Conservation (phyloP, 2,888 invertebrate species). For the Drosophila suboccidentalis region DNA sequence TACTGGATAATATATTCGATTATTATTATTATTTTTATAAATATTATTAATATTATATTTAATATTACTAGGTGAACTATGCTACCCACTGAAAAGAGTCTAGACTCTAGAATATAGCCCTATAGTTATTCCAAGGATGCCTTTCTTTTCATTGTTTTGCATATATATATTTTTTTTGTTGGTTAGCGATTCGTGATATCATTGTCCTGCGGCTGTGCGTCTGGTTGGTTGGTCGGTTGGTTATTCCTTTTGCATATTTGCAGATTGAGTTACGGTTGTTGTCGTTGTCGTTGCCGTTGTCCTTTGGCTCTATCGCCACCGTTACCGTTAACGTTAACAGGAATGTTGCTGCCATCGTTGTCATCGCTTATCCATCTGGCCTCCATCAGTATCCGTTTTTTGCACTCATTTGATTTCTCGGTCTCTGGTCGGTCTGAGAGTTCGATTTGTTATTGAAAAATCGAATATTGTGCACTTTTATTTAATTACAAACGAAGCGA, state of each 20-base stretch:
- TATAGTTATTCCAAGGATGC: constrained; percentile 31
- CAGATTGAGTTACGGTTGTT: constrained; percentile 70
- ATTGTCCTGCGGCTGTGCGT: constrained; percentile 56
- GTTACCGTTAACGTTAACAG: constrained; percentile 2
- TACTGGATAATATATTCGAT: background rate
- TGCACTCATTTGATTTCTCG: constrained; percentile 4
- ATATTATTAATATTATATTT: background rate
- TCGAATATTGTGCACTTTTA: constrained; percentile 63
- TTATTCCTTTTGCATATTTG: constrained; percentile 54
- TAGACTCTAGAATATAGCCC: constrained; percentile 34
- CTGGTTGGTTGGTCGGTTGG: constrained; percentile 45
- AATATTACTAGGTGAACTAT: background rate
- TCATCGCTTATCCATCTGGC: constrained; percentile 46
- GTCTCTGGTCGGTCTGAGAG: constrained; percentile 7
- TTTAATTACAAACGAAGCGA: constrained; percentile 59
- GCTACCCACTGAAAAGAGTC: background rate
- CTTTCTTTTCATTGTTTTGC: constrained; percentile 24
- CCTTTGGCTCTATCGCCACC: constrained; percentile 24
- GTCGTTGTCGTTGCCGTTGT: constrained; percentile 37
- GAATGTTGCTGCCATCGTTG: constrained; percentile 17
- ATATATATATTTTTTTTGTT: background rate
- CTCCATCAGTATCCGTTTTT: constrained; percentile 13
- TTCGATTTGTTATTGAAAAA: constrained; percentile 62
- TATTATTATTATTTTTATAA: background rate
- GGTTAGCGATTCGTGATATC: constrained; percentile 33